Conservation (phyloP, 2,888 invertebrate species). For the Danaus chrysippus region DNA sequence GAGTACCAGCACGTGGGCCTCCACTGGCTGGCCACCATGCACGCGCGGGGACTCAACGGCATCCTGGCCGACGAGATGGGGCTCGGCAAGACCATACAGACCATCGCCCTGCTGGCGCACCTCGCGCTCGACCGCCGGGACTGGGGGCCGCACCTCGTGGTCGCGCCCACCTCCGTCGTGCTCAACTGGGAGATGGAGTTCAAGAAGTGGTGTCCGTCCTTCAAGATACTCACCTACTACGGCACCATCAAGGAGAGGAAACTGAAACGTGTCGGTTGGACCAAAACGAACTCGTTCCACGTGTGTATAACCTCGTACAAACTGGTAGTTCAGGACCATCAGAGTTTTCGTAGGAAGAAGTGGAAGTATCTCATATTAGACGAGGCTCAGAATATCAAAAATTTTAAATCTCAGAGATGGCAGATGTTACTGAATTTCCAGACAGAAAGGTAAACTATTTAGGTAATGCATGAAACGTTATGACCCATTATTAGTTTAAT, state of each 20-base stretch:
- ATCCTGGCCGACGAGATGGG: conserved; percentile 99
- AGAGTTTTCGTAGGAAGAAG: conserved; percentile 96
- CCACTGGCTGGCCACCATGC: conserved; percentile 98
- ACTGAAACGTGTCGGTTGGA: conserved; percentile 95
- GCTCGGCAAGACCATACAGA: conserved; percentile 97
- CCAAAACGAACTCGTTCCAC: conserved; percentile 98
- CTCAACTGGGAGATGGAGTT: conserved; percentile 99
- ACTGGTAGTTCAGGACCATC: conserved; percentile 98
- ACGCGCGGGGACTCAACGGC: conserved; percentile 95
- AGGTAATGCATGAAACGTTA: conserved; percentile 10
- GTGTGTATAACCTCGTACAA: conserved; percentile 99
- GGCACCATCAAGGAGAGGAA: conserved; percentile 97
- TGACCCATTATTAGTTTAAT: not conserved
- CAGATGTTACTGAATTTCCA: conserved; percentile 97
- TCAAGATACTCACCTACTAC: conserved; percentile 99
- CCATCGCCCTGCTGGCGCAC: conserved; percentile 95
- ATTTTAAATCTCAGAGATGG: conserved; percentile 99
- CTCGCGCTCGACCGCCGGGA: conserved; percentile 93
- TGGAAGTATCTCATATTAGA: conserved; percentile 99
- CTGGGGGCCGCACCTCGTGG: conserved; percentile 99
- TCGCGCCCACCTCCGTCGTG: conserved; percentile 99
- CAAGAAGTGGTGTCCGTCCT: conserved; percentile 99
- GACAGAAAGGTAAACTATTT: conserved; percentile 85
- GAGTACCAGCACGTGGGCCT: conserved; percentile 99
- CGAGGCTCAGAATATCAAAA: conserved; percentile 99